These are phyloP conservation scores for Arctopsyche grandis DNA, from an alignment of 1,140 invertebrate species.

Conservation along the genomic window DNA sequence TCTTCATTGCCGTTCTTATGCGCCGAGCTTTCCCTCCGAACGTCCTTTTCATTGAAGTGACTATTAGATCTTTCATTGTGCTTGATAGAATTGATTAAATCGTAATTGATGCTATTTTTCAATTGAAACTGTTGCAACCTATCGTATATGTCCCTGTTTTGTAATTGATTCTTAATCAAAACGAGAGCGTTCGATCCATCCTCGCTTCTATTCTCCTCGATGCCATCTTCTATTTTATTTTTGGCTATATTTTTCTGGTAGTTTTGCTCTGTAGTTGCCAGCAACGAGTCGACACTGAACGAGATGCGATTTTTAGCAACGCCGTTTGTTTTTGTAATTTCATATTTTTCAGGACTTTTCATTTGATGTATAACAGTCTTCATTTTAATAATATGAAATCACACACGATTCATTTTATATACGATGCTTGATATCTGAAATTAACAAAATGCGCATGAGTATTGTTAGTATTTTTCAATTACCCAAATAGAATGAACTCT, in stretches of 20 bases:
- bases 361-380: conserved; percentile 23
- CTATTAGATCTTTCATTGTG: too few species aligned
- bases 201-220: not conserved
- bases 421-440: not conserved
- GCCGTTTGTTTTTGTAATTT: conserved; percentile 46
- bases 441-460: not conserved
- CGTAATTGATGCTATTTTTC: not conserved
- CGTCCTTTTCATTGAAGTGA: not conserved
- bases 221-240: not conserved
- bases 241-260: conserved; percentile 25
- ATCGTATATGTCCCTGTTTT: conserved; percentile 11
- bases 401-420: not conserved
- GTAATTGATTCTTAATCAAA: not conserved
- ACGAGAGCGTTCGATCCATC: not conserved
- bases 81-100: not conserved
- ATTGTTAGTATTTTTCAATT: not conserved
- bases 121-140: not conserved
- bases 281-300: conserved; percentile 63
- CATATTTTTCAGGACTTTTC: not conserved
- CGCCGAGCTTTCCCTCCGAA: too few species aligned
- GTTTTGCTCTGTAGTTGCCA: conserved; percentile 51
- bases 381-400: not conserved
- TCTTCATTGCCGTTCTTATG: not conserved
- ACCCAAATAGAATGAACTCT: not conserved
- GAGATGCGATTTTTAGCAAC: conserved; percentile 62